These are phyloP conservation scores for Cancer borealis DNA, from an alignment of 2,888 invertebrate genomes.

Conservation along the genomic window DNA sequence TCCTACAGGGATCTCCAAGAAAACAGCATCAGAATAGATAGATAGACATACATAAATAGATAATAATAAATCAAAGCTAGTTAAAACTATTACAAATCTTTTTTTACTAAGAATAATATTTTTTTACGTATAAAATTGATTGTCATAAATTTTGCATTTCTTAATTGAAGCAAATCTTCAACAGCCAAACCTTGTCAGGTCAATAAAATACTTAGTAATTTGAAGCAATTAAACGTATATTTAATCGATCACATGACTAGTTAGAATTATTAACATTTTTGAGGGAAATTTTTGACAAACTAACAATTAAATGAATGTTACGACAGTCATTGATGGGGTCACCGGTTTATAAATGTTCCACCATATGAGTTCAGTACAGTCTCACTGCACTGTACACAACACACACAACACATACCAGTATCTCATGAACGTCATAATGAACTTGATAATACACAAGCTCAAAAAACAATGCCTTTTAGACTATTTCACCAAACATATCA, in stretches of 20 bases:
- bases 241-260: conserved; percentile 41
- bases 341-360: not conserved
- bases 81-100: too few relatives aligned
- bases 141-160: not conserved
- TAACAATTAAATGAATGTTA: not conserved
- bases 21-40: too few relatives aligned
- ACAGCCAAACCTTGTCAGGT: not conserved
- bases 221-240: conserved; percentile 16
- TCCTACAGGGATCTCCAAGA: too few relatives aligned
- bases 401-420: not conserved
- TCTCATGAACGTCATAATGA: not conserved
- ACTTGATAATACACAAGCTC: not conserved
- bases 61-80: too few relatives aligned
- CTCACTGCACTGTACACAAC: not conserved
- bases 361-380: not conserved
- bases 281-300: not conserved
- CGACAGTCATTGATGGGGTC: not conserved
- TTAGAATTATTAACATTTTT: conserved; percentile 7
- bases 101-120: too few relatives aligned
- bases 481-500: not conserved
- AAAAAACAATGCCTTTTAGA: not conserved
- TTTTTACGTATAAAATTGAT: too few relatives aligned
- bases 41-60: too few relatives aligned
- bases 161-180: not conserved
- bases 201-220: not conserved